These are phyloP conservation scores for Acanthiza pusilla DNA, from an alignment of 2,797 vertebrate genomes.

Conservation along the genomic window DNA sequence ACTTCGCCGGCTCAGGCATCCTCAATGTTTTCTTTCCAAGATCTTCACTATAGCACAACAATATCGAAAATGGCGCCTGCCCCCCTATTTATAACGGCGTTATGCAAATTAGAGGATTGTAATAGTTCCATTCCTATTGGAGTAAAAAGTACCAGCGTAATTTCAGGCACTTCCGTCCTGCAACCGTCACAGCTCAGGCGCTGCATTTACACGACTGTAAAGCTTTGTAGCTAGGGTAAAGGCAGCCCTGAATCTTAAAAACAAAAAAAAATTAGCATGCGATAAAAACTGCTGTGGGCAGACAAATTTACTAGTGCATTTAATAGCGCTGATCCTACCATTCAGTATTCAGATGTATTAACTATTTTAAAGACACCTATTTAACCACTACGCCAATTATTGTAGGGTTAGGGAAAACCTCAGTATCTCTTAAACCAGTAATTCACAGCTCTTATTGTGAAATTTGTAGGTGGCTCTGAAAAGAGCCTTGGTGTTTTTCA, in stretches of 20 bases:
- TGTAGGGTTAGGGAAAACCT: too few relatives aligned
- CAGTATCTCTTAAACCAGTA: too few relatives aligned
- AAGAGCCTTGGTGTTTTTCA: neutral
- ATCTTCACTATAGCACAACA: neutral
- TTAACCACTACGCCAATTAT: too few relatives aligned
- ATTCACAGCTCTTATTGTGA: neutral
- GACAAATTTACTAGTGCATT: accelerated
- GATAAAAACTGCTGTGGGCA: accelerated
- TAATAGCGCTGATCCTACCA: accelerated
- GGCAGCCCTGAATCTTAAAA: accelerated
- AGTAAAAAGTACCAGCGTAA: neutral
- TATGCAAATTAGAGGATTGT: neutral
- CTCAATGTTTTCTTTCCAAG: accelerated
- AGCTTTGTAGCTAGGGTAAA: accelerated
- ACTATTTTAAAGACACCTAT: too few relatives aligned
- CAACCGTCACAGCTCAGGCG: neutral
- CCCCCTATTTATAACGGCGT: neutral
- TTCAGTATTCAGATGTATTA: too few relatives aligned
- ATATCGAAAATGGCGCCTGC: neutral
- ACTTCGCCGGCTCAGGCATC: neutral
- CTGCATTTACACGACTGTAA: accelerated
- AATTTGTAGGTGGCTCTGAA: neutral
- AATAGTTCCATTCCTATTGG: neutral
- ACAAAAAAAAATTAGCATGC: accelerated
- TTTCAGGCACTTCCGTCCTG: neutral